These are phyloP conservation scores for Pinna nobilis DNA, from an alignment of 1,140 invertebrate genomes.

Conservation along the genomic window DNA sequence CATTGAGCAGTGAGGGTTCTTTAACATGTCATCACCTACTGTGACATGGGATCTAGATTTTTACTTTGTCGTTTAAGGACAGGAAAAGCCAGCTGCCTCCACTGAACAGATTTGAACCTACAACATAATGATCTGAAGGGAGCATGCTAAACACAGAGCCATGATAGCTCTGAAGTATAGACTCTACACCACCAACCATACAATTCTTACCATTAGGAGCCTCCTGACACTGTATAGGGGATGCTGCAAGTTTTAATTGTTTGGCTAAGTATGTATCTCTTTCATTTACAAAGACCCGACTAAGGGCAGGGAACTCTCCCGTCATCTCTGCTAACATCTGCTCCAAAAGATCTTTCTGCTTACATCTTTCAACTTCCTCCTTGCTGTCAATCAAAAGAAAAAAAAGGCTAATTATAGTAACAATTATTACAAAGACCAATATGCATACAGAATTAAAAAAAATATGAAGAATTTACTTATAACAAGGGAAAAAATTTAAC, in stretches of 20 bases:
- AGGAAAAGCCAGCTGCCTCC: too few species aligned
- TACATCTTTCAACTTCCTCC: conserved; percentile 95
- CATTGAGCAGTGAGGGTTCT: too few species aligned
- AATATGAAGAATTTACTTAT: not conserved
- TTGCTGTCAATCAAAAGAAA: conserved; percentile 77
- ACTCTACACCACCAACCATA: too few species aligned
- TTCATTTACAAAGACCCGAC: conserved; percentile 94
- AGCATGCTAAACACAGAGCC: too few species aligned
- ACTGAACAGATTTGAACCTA: too few species aligned
- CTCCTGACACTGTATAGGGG: conserved; percentile 61
- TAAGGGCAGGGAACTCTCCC: conserved; percentile 92
- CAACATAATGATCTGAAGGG: too few species aligned
- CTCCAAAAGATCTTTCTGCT: conserved; percentile 92
- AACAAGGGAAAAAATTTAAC: not conserved
- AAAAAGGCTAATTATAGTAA: not conserved
- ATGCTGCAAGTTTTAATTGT: conserved; percentile 87
- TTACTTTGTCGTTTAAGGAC: too few species aligned
- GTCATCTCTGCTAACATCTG: conserved; percentile 93
- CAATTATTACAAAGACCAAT: not conserved
- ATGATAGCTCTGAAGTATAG: too few species aligned
- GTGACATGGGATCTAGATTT: too few species aligned
- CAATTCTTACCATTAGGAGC: conserved; percentile 48
- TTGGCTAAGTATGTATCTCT: conserved; percentile 93
- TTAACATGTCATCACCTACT: too few species aligned
- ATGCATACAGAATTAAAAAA: not conserved